Base-by-base conservation (phyloP, 2,113 vertebrate species). In the Accipiter virgatus region DNA sequence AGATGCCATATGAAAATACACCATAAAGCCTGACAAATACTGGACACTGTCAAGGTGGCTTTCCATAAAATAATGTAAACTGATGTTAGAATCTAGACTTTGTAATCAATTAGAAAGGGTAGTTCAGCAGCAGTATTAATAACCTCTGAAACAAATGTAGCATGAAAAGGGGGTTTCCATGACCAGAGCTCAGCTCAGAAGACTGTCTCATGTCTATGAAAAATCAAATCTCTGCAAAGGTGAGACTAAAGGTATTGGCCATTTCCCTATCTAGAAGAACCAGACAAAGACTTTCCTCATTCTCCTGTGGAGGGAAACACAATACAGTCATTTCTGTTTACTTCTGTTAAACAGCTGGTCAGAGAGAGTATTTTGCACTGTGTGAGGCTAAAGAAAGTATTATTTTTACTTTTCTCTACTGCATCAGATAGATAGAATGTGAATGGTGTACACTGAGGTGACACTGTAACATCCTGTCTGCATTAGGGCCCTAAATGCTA, bases 1-100 rank as follows among this genome's bases (percentile, higher is more conserved):
- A 90, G 32, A 13, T 1, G 1, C n/a, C 1, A 0, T 29, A 38
- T 45, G 56, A 81, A 82, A 84, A 47, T 29, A 55, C 1, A 4
- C 20, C 61, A n/a, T 20, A 74, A 86, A 79, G 38, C 15, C 58
- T 80, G 62, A 55, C n/a, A 42, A 74, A 31, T 56, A 52, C 2
- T 67, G 43, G 47, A 11, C 61, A 20, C 38, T 88, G 52, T 63
- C 59, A 81, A 89, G 36, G 61, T 92, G 48, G 11, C 45, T 88
- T 91, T 84, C 58, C 62, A 21, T 56, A 71, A 84, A 92, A 67
- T 52, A 74, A 63, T 75, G 73, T 66, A 81, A 89, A 45, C 4
- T 59, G 53, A 55, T 83, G 50, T 65, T 59, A 78, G 94, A 79
- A 68, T 75, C 65, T 81, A 25, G 56, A 7, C 16, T 74, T 92